phyloP scores from a whole-genome alignment of 2,113 vertebrate genomes.

The Todiramphus saurophagus region DNA sequence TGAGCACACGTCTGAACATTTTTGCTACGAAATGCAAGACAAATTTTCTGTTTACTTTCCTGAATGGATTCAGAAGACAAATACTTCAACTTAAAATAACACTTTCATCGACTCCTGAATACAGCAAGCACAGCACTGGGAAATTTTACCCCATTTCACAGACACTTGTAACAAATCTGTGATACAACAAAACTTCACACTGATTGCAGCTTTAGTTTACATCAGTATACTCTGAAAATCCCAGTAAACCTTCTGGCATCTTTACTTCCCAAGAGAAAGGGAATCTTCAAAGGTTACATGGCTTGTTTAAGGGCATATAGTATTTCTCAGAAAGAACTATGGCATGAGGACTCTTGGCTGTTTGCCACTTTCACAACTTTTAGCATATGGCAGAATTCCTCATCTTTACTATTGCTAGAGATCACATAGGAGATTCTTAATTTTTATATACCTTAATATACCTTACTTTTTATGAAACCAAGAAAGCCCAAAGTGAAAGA shows the following conservation, averaged over 20 bases:
- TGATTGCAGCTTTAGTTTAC: background rate
- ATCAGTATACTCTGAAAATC: background rate
- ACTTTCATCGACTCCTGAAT: background rate
- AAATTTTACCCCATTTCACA: background rate
- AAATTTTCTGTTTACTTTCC: slow-evolving; percentile 31
- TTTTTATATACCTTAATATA: no score
- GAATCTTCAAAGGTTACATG: background rate
- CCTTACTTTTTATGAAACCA: background rate
- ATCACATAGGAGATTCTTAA: background rate
- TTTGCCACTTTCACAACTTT: background rate
- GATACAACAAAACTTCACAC: background rate
- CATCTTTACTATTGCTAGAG: background rate
- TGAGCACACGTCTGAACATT: slow-evolving; percentile 97
- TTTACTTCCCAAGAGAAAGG: background rate
- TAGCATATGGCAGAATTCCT: background rate
- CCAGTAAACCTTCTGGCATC: background rate
- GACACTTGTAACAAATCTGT: background rate
- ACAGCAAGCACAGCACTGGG: background rate
- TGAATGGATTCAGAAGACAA: background rate
- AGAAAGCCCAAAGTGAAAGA: background rate
- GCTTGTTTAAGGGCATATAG: background rate
- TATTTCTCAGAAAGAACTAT: background rate
- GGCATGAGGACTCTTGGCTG: background rate
- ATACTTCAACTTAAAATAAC: background rate
- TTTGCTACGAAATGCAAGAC: slow-evolving; percentile 79